Base-by-base conservation (phyloP, 2,888 invertebrate genomes). In the Leptinotarsa peninsularis region DNA sequence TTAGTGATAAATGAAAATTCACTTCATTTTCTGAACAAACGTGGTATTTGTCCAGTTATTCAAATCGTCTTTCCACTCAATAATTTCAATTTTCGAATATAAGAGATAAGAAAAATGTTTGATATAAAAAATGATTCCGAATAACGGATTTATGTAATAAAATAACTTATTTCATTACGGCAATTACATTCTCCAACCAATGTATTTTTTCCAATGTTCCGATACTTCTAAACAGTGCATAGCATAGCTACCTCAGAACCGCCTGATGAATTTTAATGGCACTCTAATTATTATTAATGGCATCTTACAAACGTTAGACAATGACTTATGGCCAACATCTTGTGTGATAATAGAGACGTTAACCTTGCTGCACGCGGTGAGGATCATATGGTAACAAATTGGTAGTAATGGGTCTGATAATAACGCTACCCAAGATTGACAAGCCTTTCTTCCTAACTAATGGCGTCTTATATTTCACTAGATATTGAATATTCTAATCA, bases 341-440 rank as follows among this genome's bases (percentile, higher is more conserved):
- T 68, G 72, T 23, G 54, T 49, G 66, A 74, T 79, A 79, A 79
- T 79, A 76, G 71, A 79, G 79, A 76, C 72, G 74, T 79, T 76
- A 75, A 75, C 74, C 70, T 70, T 79, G 74, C 76, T 73, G 52
- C 76, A 72, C 67, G 67, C 72, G 70, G 72, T 66, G 71, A 71
- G 72, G 60, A 74, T 73, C 67, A 67, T 67, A 70, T 67, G 69
- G 71, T 76, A 74, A 79, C 72, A 77, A 77, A 79, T 76, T 60
- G 74, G 72, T 73, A 72, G 73, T 75, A 76, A 77, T 76, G 73
- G 58, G 68, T 76, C 56, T 70, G 68, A 71, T 78, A 77, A 77
- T 74, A 75, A 69, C 75, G 54, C 71, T 74, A 74, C 75, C 73
- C 72, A 56, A 79, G 81, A 82, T 81, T 79, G 81, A 82, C 81